Evolutionary conservation across 2,888 invertebrate genomes (phyloP), one percentile per base, ranked within the genome.

Genomic region (Oeneis ivallda): DNA sequence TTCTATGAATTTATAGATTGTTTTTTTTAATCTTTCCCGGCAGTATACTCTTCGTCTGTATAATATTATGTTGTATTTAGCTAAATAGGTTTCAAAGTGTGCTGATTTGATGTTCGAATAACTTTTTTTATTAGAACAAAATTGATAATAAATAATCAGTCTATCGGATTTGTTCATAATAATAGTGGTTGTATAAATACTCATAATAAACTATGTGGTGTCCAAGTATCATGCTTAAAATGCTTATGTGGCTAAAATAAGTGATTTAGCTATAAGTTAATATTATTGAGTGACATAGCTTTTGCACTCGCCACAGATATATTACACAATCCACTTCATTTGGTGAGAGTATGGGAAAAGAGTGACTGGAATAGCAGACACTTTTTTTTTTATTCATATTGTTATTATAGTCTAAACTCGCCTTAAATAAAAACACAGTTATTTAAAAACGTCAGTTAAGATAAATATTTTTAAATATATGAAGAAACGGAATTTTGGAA

Each of bases 181-280:
- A 82, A 85, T 84, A 79, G 82, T 81, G 81, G 80, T 81, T 75
- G 74, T 56, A 63, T 47, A 61, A 79, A 76, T 66, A 86, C 88
- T 89, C 70, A 65, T 88, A 87, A 86, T 86, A 66, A 77, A 76
- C 65, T 79, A 72, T 81, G 83, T 83, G 84, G 86, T 83, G 83
- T 80, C 75, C 74, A 69, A 65, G 76, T 81, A 82, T 79, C 78
- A 84, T 79, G 90, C 89, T 90, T 89, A 81, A 74, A 75, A 79
- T 82, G 89, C 90, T 89, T 90, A 81, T 76, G 84, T 89, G 88
- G 88, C 87, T 87, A 83, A 75, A 78, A 69, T 85, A 86, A 87
- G 77, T 68, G 57, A 54, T 41, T 62, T 86, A 87, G 82, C 69
- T 74, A 70, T 90, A 90, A 87, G 88, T 83, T 85, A 79, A 45